Conservation (phyloP, 2,113 vertebrate species). For the Siniperca chuatsi region DNA sequence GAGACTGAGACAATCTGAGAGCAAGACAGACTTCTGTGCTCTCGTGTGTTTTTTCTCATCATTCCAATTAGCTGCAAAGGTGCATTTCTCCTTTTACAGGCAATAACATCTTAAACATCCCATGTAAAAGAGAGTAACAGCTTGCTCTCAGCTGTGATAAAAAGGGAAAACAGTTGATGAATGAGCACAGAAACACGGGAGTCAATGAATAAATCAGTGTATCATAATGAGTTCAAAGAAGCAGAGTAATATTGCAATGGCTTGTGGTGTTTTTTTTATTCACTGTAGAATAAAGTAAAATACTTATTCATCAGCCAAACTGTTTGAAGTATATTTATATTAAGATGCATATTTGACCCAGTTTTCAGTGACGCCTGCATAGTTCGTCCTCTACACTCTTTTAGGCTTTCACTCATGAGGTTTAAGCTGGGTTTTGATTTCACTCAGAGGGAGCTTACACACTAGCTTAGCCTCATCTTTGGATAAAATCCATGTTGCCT, state of each 20-base stretch:
- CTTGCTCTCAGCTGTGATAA: conserved; percentile 9
- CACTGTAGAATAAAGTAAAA: not conserved
- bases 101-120: conserved; percentile 27
- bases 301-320: conserved; percentile 13
- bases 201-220: conserved; percentile 5
- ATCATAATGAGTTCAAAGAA: conserved; percentile 2
- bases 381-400: conserved; percentile 35
- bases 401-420: conserved; percentile 48
- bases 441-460: conserved; percentile 73
- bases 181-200: not conserved
- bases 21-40: conserved; percentile 5
- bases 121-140: conserved; percentile 24
- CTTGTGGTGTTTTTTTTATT: not conserved
- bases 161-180: conserved; percentile 20
- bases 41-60: not conserved
- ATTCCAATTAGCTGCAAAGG: conserved; percentile 23
- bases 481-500: conserved; percentile 69
- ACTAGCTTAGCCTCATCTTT: conserved; percentile 75
- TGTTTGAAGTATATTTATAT: conserved; percentile 23
- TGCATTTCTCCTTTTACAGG: conserved; percentile 11
- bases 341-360: conserved; percentile 41
- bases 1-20: conserved; percentile 23
- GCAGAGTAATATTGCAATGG: not conserved
- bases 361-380: conserved; percentile 36
- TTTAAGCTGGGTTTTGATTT: conserved; percentile 76